Percentiles rank a stretch among this genome's conserved stretches.
Evolutionary conservation across 2,113 vertebrate genomes (phyloP).

Genomic region (Ochotona princeps): DNA sequence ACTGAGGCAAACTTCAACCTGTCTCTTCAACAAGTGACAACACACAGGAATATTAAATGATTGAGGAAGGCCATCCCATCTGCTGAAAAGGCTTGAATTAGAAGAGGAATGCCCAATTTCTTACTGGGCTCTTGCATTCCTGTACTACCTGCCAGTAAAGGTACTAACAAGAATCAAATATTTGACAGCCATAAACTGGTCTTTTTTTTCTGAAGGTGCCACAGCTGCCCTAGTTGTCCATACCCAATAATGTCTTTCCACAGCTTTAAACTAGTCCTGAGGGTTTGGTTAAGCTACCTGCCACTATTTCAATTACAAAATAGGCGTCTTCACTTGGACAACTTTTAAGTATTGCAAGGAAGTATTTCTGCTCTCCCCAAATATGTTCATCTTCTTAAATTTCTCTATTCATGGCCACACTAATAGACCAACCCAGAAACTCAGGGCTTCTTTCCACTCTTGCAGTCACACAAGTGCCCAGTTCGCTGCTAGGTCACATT

Average conservation of each 20-base stretch:
- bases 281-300: not conserved
- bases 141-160: not conserved
- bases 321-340: not conserved
- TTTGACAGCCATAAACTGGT: not conserved
- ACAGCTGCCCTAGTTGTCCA: not conserved
- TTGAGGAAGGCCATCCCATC: not conserved
- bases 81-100: not conserved
- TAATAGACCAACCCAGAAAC: not conserved
- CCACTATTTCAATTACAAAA: not conserved
- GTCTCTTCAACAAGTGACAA: not conserved
- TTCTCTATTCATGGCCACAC: not conserved
- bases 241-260: not conserved
- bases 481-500: not conserved
- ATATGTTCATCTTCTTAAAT: not conserved
- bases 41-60: not conserved
- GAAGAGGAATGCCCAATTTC: not conserved
- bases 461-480: not conserved
- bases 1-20: slow-evolving; percentile 24
- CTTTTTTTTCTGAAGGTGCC: not conserved
- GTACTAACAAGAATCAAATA: not conserved
- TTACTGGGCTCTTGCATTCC: not conserved
- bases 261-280: not conserved
- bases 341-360: not conserved
- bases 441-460: not conserved
- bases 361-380: not conserved